Conservation (phyloP, 2,113 vertebrate genomes). For the Petaurus breviceps region DNA sequence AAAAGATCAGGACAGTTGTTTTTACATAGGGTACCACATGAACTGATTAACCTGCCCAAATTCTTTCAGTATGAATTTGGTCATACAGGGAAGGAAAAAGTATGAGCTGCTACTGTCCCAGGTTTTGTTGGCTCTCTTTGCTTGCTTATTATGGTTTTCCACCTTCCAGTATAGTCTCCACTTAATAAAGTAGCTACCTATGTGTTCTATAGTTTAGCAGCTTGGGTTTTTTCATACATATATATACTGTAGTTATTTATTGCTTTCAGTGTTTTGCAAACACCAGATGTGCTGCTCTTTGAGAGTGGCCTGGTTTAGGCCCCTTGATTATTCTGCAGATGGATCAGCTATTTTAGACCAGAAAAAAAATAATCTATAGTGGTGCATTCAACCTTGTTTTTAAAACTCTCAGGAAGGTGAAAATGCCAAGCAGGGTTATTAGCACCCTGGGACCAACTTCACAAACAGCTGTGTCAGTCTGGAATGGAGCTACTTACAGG, state of each 20-base stretch:
- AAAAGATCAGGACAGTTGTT: not conserved
- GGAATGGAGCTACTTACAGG: fast-evolving
- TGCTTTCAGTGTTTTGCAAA: constrained; percentile 57
- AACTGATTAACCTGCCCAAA: not conserved
- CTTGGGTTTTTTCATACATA: not conserved
- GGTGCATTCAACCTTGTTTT: not conserved
- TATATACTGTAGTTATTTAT: constrained; percentile 49
- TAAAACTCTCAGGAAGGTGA: constrained; percentile 20
- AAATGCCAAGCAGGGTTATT: constrained; percentile 22
- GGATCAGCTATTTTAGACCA: constrained; percentile 70
- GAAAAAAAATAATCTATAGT: constrained; percentile 5
- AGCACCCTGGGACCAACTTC: not conserved
- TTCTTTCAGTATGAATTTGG: not conserved
- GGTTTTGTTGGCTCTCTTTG: fast-evolving
- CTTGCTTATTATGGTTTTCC: not conserved
- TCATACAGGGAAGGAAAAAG: not conserved
- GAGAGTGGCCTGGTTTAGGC: constrained; percentile 57
- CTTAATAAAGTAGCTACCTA: constrained; percentile 4
- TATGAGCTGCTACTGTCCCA: not conserved
- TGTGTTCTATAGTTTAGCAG: constrained; percentile 37
- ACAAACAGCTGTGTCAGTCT: not conserved
- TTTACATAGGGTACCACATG: not conserved
- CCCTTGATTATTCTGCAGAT: constrained; percentile 63
- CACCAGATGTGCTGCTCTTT: constrained; percentile 67
- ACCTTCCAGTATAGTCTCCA: not conserved